phyloP scores from a whole-genome alignment of 2,113 vertebrate species.

The Spea multiplicata region DNA sequence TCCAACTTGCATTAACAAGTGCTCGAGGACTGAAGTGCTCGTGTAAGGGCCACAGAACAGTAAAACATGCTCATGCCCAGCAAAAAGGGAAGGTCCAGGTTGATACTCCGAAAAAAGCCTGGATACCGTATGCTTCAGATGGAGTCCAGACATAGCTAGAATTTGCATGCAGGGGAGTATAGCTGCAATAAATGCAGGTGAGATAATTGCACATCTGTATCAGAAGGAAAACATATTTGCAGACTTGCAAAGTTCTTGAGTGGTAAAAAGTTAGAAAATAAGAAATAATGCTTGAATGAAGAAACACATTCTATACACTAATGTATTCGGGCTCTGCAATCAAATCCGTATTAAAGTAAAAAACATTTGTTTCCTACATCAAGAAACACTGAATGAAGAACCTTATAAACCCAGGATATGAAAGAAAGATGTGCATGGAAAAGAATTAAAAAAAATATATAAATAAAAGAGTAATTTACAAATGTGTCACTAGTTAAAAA shows the following conservation, averaged over 20 bases:
- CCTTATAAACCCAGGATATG: neutral
- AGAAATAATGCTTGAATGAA: slow-evolving; percentile 29
- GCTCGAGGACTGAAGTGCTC: no score
- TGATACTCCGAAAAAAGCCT: no score
- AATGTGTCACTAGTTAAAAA: no score
- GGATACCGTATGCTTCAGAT: neutral
- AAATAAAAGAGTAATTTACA: no score
- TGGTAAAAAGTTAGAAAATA: neutral
- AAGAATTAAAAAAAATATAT: no score
- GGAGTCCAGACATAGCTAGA: slow-evolving; percentile 14
- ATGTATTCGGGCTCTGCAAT: neutral
- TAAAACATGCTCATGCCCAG: no score
- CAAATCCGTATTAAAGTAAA: neutral
- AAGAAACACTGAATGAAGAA: slow-evolving; percentile 5
- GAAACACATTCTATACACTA: neutral
- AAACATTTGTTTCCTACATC: slow-evolving; percentile 1
- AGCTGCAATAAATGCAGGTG: no score
- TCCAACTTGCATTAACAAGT: no score
- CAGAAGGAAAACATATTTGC: slow-evolving; percentile 20
- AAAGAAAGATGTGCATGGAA: no score
- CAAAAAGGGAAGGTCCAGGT: no score
- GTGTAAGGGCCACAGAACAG: no score
- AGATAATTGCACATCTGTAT: neutral
- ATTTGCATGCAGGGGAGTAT: neutral
- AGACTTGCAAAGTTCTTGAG: slow-evolving; percentile 8